Evolutionary conservation across 2,888 invertebrate species (phyloP).

Genomic region (Tridacna gigas): DNA sequence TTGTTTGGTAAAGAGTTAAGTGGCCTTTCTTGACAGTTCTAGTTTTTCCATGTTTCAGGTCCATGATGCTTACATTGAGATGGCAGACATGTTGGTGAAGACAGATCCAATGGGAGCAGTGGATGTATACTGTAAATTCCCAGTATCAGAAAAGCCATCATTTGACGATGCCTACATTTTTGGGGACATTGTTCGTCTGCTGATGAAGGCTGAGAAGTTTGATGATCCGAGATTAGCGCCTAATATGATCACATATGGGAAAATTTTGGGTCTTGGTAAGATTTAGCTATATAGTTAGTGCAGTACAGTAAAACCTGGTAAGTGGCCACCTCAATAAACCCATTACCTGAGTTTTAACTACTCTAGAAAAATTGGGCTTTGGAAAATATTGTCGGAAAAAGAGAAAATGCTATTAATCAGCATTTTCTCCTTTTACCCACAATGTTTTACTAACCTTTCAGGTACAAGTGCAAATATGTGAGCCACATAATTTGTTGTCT

Average conservation of each 20-base stretch:
- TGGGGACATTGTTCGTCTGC: conserved; percentile 82
- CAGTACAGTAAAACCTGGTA: not conserved
- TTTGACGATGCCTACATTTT: conserved; percentile 85
- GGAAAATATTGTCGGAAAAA: no score
- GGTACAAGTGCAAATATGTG: no score
- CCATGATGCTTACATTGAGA: conserved; percentile 84
- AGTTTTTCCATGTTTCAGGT: conserved; percentile 69
- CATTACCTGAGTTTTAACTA: no score
- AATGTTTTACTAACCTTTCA: no score
- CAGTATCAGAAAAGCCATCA: conserved; percentile 79
- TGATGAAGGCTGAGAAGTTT: conserved; percentile 83
- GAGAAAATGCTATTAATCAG: no score
- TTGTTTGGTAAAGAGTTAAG: not conserved
- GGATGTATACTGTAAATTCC: conserved; percentile 83
- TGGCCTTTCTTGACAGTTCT: not conserved
- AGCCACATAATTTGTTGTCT: no score
- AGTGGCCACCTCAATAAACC: no score
- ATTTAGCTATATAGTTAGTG: not conserved
- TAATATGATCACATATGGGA: conserved; percentile 82
- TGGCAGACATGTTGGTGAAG: conserved; percentile 81
- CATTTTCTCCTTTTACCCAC: no score
- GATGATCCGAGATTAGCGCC: conserved; percentile 81
- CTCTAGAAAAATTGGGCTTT: no score
- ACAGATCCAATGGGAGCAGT: conserved; percentile 82
- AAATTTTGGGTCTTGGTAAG: conserved; percentile 82